phyloP scores from a whole-genome alignment of 2,888 invertebrate species.

The Gibbula magus region DNA sequence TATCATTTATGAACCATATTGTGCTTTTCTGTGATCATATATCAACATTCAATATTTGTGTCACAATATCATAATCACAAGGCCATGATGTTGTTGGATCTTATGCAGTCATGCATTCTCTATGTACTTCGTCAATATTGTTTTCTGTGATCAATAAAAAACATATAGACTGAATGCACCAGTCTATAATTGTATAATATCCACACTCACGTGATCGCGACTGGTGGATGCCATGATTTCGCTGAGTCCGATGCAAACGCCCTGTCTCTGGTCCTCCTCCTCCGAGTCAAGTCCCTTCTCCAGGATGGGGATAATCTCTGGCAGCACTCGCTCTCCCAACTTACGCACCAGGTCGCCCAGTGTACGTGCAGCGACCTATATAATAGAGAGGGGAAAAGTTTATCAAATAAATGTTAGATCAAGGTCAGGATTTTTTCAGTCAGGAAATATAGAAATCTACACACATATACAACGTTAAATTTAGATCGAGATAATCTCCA shows the following conservation, averaged over 20 bases:
- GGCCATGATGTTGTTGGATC: not conserved
- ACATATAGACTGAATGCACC: no score
- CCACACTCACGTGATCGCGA: slow-evolving; percentile 81
- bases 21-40: no score
- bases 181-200: no score
- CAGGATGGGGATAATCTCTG: slow-evolving; percentile 97
- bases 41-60: no score
- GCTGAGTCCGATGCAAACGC: slow-evolving; percentile 97
- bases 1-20: no score
- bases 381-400: not conserved
- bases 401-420: not conserved
- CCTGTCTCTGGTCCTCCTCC: slow-evolving; percentile 95
- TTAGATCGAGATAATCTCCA: not conserved
- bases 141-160: no score
- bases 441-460: not conserved
- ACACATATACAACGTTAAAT: not conserved
- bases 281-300: slow-evolving; percentile 94
- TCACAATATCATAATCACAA: no score
- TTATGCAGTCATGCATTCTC: not conserved
- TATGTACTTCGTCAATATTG: not conserved
- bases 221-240: slow-evolving; percentile 98
- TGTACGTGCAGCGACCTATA: slow-evolving; percentile 91
- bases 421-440: not conserved
- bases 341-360: slow-evolving; percentile 97
- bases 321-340: slow-evolving; percentile 96